A percentile compares a stretch with the other conserved stretches of the same genome.
phyloP scores from a whole-genome alignment of 2,113 vertebrate species.

The Piaya cayana region DNA sequence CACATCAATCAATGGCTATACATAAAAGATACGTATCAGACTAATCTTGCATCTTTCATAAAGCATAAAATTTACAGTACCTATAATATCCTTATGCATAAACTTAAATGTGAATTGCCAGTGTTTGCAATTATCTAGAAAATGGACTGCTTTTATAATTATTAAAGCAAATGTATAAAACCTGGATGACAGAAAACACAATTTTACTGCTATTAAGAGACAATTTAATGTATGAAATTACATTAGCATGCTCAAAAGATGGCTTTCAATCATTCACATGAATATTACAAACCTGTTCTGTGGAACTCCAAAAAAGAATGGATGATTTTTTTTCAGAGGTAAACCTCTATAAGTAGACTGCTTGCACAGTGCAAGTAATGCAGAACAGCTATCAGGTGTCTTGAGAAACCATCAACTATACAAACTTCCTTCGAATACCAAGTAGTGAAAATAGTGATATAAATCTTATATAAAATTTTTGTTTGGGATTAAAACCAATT shows the following conservation, averaged over 20 bases:
- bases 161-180: slow-evolving; percentile 50
- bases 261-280: slow-evolving; percentile 36
- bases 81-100: slow-evolving; percentile 32
- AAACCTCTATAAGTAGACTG: not conserved
- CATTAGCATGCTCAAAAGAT: slow-evolving; percentile 28
- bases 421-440: not conserved
- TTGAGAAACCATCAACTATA: not conserved
- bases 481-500: not conserved
- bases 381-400: not conserved
- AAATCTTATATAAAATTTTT: not conserved
- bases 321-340: not conserved
- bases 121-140: slow-evolving; percentile 61
- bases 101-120: slow-evolving; percentile 47
- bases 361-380: not conserved
- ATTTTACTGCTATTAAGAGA: slow-evolving; percentile 48
- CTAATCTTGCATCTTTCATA: slow-evolving; percentile 17
- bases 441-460: not conserved
- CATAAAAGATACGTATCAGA: not conserved
- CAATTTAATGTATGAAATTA: slow-evolving; percentile 41
- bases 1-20: slow-evolving; percentile 40
- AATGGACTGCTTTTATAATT: slow-evolving; percentile 52
- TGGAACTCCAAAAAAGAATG: not conserved
- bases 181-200: slow-evolving; percentile 31
- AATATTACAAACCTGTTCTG: not conserved
- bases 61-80: slow-evolving; percentile 27